Base-by-base conservation (phyloP, 2,797 vertebrate genomes). In the Gastrophryne carolinensis region DNA sequence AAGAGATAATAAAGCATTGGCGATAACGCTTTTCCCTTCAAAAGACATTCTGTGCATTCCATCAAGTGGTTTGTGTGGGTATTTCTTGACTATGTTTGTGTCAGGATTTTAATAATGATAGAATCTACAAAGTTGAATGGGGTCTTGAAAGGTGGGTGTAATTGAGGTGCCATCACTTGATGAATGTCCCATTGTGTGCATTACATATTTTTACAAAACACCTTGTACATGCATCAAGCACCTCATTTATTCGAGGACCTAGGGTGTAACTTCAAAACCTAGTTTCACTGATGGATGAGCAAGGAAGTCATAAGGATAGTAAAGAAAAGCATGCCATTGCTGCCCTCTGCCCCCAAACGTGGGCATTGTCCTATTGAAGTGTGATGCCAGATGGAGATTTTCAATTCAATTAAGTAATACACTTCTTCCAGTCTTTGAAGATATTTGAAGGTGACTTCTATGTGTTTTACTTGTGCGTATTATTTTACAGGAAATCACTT, bases 21-120 rank as follows among this genome's bases (percentile, higher is more conserved):
- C 17, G 64, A 63, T 53, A 69, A 39, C 12, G 34, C 7, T 13
- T 32, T 58, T 41, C 12, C 19, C 66, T 64, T 77, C 50, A 63
- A 77, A 70, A 54, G 72, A 65, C 50, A 57, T 47, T 73, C 50
- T 65, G 24, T 23, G 23, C 49, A 73, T 73, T 66, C 53, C 56
- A 49, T 56, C 19, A 27, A 13, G 13, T 49, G 37, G 26, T 35
- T 66, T 74, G 62, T 66, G 62, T 58, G 29, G 62, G 53, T 17
- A 65, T 50, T 23, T 37, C 10, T n/a, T 19, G 6, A 11, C 23
- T 26, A 17, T 44, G 53, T 60, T 47, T 60, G 29, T 19, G n/a
- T n/a, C 32, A 68, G 15, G 29, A 23, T 34, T 50, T 67, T 67
- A 53, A 67, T 32, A 54, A 26, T 17, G 26, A n/a, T 15, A 52